Evolutionary conservation across 2,113 vertebrate species (phyloP), one percentile per base, ranked within the genome.

Genomic region (Pangasianodon hypophthalmus): DNA sequence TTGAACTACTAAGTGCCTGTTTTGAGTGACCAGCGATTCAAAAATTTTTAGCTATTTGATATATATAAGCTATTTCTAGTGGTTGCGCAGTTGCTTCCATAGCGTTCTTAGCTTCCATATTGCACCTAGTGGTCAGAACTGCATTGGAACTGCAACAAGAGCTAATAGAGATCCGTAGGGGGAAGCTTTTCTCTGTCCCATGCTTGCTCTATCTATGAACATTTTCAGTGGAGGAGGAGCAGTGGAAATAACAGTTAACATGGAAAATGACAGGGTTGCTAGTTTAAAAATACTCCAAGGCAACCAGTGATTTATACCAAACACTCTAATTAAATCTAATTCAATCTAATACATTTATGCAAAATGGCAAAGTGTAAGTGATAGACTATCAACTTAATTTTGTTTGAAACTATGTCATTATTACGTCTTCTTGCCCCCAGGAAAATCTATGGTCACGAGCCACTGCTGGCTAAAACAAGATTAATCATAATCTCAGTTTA

Each of bases 401-500:
- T 29, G 2, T 50, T 50, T 26, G 46, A 50, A 3, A 6, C 46
- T 50, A 50, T 29, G 44, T 29, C 2, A 29, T 26, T 13, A 79
- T 26, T 52, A n/a, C 10, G n/a, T 56, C 8, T 82, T 56, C n/a
- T 0, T 41, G 54, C 18, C 32, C 32, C 32, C 16, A 6, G 2
- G 14, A 54, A 81, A 54, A 32, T 44, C 44, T 80, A 52, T 50
- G n/a, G 3, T 56, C 16, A 56, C 8, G 4, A 54, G 50, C 50
- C 50, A 82, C 14, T 82, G 80, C 50, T 54, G 79, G n/a, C 29
- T 77, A 77, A 79, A 85, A 62, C 41, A 50, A 50, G 8, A 52
- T 83, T 84, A 84, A 75, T 60, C 46, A 32, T 56, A 58, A 83
- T 37, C 21, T 54, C 44, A 84, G 56, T 41, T 75, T 52, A 87